Evolutionary conservation across 2,797 vertebrate species (phyloP).

Genomic region (Notolepis coatsorum): DNA sequence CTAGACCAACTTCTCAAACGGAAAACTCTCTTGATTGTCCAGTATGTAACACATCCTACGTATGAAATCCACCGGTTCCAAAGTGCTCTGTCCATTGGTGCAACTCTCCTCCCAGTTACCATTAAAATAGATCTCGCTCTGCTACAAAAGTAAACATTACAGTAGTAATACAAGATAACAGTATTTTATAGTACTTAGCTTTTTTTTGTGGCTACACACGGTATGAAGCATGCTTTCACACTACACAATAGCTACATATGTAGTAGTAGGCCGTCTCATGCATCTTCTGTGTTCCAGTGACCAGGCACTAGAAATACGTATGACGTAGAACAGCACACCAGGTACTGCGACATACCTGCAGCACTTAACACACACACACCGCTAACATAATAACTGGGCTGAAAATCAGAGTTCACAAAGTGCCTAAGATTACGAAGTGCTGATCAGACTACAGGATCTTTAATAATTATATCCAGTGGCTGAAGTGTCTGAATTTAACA

Average conservation of each 20-base stretch:
- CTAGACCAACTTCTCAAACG: background rate
- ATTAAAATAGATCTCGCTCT: conserved; percentile 54
- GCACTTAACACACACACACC: conserved; percentile 1
- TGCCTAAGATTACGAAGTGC: too few species aligned
- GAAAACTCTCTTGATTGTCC: conserved; percentile 57
- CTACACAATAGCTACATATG: conserved; percentile 63
- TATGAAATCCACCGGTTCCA: conserved; percentile 8
- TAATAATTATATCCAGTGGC: too few species aligned
- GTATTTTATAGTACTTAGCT: conserved; percentile 40
- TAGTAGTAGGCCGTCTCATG: conserved; percentile 48
- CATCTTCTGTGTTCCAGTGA: conserved; percentile 30
- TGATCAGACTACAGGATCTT: too few species aligned
- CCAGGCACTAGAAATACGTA: background rate
- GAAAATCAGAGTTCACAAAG: too few species aligned
- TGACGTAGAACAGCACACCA: background rate
- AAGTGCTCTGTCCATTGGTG: conserved; percentile 49
- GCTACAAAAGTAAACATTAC: conserved; percentile 69
- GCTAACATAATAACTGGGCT: too few species aligned
- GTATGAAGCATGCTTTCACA: conserved; percentile 69
- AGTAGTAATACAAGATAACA: conserved; percentile 57
- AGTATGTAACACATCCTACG: background rate
- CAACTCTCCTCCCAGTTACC: conserved; percentile 45
- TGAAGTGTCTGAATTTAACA: too few species aligned
- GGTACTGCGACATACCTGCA: background rate
- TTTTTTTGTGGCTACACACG: conserved; percentile 56